Evolutionary conservation across 2,888 invertebrate genomes (phyloP), one percentile per base, ranked within the genome.

Genomic region (Chymomyza caudatula): DNA sequence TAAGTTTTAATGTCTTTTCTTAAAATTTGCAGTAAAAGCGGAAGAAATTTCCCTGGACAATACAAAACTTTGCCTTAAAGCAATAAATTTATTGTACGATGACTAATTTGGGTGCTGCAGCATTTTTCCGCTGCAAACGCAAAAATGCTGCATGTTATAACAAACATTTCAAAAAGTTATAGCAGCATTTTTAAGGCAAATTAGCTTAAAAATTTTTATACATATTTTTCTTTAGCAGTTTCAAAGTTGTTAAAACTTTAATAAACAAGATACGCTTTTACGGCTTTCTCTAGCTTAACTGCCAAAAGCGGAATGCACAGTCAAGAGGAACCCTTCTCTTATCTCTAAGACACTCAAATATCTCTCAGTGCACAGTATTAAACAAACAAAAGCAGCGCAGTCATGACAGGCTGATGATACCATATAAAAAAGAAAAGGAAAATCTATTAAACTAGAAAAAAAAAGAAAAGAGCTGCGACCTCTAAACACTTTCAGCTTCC

Each of bases 401-500:
- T 11, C 29, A 8, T 11, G 2, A 37, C 29, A 37, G 29, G 11
- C 29, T 17, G 22, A 15, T n/a, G 17, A 23, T 8, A 53, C 5
- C 8, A 23, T 22, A 25, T n/a, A 53, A 53, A 15, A 13, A 23
- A n/a, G 22, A 20, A 23, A 23, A 52, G n/a, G 52, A 20, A 52
- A 52, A 52, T 52, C 23, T 22, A 23, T 52, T 20, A 52, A 52
- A 52, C n/a, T n/a, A 23, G 8, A 52, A 23, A 52, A 11, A 52
- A 52, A 78, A 71, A 71, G 37, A 51, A 67, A 59, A 68, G 75
- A 69, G 63, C 73, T 77, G 68, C 66, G 81, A 82, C 81, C 85
- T 83, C 65, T 68, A 83, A n/a, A 74, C 74, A 83, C 81, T 82
- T 85, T 82, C 86, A 74, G 83, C 84, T 74, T 83, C 76, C 63